Conservation (phyloP, 2,113 vertebrate species). For the Saguinus midas region DNA sequence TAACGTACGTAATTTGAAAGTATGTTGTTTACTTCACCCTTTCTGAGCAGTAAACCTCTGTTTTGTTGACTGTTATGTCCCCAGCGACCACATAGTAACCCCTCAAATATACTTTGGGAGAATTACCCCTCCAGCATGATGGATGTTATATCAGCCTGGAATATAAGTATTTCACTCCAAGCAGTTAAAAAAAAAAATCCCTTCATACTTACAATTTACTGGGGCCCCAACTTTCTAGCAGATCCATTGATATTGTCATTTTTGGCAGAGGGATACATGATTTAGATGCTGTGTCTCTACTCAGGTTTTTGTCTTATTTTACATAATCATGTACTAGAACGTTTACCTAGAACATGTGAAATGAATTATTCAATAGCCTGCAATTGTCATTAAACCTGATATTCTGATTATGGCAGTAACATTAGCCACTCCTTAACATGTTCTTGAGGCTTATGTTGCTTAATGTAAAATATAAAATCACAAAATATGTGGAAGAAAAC, state of each 20-base stretch:
- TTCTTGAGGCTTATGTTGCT: not conserved
- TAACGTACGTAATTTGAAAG: constrained; percentile 14
- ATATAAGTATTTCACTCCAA: not conserved
- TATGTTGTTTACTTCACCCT: not conserved
- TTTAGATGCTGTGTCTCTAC: not conserved
- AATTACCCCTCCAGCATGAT: not conserved
- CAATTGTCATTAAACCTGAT: not conserved
- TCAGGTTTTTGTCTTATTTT: constrained; percentile 18
- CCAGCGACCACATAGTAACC: not conserved
- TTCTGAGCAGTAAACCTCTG: not conserved
- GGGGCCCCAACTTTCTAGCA: not conserved
- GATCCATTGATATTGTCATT: not conserved
- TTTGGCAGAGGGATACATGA: not conserved
- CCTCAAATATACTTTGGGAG: not conserved
- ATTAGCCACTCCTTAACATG: not conserved
- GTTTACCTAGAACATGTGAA: constrained; percentile 33
- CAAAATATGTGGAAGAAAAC: constrained; percentile 9
- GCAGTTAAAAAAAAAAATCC: not conserved
- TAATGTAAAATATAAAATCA: constrained; percentile 33
- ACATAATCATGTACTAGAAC: not conserved
- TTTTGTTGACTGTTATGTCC: not conserved
- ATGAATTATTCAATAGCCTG: not conserved
- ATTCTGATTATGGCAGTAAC: not conserved
- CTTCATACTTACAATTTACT: not conserved
- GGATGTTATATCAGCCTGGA: not conserved